Evolutionary conservation across 1,140 invertebrate species (phyloP).

Genomic region (Bacillus rossius): DNA sequence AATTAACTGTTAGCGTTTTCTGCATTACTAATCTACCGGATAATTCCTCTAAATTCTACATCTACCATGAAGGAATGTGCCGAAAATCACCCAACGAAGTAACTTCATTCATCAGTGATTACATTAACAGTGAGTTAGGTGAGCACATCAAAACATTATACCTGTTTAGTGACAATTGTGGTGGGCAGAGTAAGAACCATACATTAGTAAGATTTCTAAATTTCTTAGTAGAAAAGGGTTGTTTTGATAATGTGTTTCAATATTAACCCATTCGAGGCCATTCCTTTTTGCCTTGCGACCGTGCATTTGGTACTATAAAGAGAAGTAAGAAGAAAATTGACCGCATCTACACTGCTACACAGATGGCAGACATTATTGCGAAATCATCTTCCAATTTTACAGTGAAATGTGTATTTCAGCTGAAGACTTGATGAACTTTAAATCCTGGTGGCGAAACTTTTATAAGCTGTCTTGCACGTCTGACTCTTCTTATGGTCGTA

Average conservation of each 20-base stretch:
- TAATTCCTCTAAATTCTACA: constrained; percentile 21
- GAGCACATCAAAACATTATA: too few relatives aligned
- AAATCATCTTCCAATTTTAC: too few relatives aligned
- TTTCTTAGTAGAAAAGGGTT: constrained; percentile 6
- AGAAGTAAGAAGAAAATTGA: not conserved
- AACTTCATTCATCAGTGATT: constrained; percentile 26
- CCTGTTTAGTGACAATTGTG: constrained; percentile 1
- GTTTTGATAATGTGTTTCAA: not conserved
- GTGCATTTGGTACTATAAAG: constrained; percentile 14
- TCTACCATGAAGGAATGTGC: constrained; percentile 27
- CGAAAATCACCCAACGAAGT: constrained; percentile 28
- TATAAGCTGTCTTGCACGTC: too few relatives aligned
- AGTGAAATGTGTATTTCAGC: too few relatives aligned
- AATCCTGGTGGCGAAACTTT: too few relatives aligned
- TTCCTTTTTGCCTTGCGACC: constrained; percentile 4
- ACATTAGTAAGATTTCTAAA: constrained; percentile 15
- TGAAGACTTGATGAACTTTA: too few relatives aligned
- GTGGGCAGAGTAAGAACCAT: constrained; percentile 17
- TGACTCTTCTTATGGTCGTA: too few relatives aligned
- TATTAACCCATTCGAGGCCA: not conserved
- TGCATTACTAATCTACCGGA: constrained; percentile 28
- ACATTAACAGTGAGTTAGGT: constrained; percentile 18
- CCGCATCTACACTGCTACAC: too few relatives aligned
- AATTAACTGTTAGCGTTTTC: constrained; percentile 31
- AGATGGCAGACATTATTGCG: too few relatives aligned